Evolutionary conservation across 2,797 vertebrate species (phyloP).

Genomic region (Eremophila alpestris): DNA sequence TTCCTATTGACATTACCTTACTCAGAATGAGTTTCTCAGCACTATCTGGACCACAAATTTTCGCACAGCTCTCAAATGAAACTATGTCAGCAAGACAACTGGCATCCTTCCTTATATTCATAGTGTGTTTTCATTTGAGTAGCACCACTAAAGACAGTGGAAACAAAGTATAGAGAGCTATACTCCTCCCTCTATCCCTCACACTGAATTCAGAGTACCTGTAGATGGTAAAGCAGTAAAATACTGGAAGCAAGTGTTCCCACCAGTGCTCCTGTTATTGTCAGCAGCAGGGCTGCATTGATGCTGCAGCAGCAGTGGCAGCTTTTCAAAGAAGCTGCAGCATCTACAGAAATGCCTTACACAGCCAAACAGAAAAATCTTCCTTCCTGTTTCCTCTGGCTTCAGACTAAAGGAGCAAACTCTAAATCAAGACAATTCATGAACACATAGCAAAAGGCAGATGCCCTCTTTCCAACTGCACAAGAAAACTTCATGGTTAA

Average conservation of each 20-base stretch:
- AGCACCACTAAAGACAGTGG: not conserved
- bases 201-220: not conserved
- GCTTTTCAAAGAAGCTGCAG: slow-evolving; percentile 13
- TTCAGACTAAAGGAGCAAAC: slow-evolving; percentile 9
- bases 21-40: not conserved
- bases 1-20: rapidly evolving
- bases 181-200: not conserved
- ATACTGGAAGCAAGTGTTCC: not conserved
- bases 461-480: not conserved
- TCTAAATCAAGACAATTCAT: not conserved
- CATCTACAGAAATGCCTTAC: slow-evolving; percentile 6
- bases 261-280: not conserved
- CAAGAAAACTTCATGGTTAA: not conserved
- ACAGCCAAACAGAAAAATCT: slow-evolving; percentile 18
- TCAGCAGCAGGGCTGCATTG: not conserved
- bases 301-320: slow-evolving; percentile 22
- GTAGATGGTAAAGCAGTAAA: not conserved
- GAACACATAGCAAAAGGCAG: not conserved
- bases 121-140: rapidly evolving
- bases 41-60: not conserved
- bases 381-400: slow-evolving; percentile 22
- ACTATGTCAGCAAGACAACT: not conserved
- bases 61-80: not conserved
- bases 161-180: not conserved
- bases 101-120: not conserved